These are phyloP conservation scores for Eupithecia subfuscata DNA, from an alignment of 2,888 invertebrate genomes.

Conservation along the genomic window DNA sequence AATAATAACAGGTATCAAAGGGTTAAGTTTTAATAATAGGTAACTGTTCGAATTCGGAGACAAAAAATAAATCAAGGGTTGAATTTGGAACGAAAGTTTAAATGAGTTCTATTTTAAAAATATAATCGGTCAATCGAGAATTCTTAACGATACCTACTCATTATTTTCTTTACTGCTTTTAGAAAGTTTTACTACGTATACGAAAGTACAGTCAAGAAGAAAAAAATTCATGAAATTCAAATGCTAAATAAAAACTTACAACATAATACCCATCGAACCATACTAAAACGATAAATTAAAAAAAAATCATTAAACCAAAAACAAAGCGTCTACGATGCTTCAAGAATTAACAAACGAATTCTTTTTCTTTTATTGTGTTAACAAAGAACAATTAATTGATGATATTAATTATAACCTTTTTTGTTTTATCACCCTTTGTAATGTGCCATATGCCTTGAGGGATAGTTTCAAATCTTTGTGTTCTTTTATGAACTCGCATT, in stretches of 20 bases:
- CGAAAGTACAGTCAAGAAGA: not conserved
- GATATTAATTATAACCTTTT: constrained; percentile 78
- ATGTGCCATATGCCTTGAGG: constrained; percentile 32
- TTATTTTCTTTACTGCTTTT: too few relatives aligned
- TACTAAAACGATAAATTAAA: constrained; percentile 13
- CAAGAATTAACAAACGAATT: constrained; percentile 32
- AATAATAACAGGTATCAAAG: constrained; percentile 77
- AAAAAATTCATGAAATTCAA: too few relatives aligned
- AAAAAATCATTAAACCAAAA: constrained; percentile 17
- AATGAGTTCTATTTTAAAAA: constrained; percentile 53
- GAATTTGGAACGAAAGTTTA: constrained; percentile 61
- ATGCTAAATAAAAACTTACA: not conserved
- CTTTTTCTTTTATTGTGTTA: constrained; percentile 36
- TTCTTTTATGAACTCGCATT: constrained; percentile 37
- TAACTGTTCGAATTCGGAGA: constrained; percentile 55
- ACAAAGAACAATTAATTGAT: constrained; percentile 74
- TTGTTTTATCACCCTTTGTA: constrained; percentile 59
- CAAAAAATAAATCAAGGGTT: constrained; percentile 72
- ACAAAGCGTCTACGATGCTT: constrained; percentile 21
- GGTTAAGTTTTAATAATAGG: constrained; percentile 63
- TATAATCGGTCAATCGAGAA: constrained; percentile 59
- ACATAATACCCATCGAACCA: constrained; percentile 4
- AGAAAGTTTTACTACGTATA: not conserved
- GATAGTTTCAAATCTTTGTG: constrained; percentile 13
- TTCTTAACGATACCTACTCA: not conserved